Conservation (phyloP, 1,140 invertebrate species). For the Forficula auricularia region DNA sequence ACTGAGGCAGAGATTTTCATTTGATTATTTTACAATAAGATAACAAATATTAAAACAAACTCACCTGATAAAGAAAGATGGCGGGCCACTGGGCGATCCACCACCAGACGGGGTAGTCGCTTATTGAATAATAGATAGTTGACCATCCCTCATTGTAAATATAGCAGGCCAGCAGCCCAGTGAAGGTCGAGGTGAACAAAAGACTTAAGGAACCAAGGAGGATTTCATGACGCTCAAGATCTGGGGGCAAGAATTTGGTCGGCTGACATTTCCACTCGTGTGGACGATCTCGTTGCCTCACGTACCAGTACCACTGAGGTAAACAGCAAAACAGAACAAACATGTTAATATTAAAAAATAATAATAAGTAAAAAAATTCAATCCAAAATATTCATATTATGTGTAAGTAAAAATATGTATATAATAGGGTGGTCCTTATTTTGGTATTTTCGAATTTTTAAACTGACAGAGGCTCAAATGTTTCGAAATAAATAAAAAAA, state of each 20-base stretch:
- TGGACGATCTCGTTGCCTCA: conserved; percentile 33
- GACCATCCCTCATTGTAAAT: conserved; percentile 44
- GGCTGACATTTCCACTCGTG: conserved; percentile 60
- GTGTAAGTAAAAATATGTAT: background rate
- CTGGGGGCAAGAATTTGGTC: conserved; percentile 41
- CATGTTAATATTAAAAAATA: conserved; percentile 1
- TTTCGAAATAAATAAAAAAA: no score
- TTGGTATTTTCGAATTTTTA: no score
- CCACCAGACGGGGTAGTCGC: conserved; percentile 45
- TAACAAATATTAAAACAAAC: no score
- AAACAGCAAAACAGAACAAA: conserved; percentile 16
- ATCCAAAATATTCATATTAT: background rate
- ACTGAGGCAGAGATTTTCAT: no score
- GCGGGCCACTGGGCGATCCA: conserved; percentile 42
- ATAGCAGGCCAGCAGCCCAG: conserved; percentile 41
- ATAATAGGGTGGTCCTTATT: no score
- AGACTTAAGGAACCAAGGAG: conserved; percentile 40
- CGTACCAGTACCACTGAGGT: conserved; percentile 48
- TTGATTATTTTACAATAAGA: background rate
- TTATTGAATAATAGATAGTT: conserved; percentile 41
- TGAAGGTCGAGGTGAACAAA: conserved; percentile 31
- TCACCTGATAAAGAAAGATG: conserved; percentile 43
- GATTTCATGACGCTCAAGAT: conserved; percentile 49
- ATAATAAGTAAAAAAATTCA: background rate
- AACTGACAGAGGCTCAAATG: no score